These are phyloP conservation scores for Zaprionus vittiger DNA, from an alignment of 1,140 invertebrate genomes.

Conservation along the genomic window DNA sequence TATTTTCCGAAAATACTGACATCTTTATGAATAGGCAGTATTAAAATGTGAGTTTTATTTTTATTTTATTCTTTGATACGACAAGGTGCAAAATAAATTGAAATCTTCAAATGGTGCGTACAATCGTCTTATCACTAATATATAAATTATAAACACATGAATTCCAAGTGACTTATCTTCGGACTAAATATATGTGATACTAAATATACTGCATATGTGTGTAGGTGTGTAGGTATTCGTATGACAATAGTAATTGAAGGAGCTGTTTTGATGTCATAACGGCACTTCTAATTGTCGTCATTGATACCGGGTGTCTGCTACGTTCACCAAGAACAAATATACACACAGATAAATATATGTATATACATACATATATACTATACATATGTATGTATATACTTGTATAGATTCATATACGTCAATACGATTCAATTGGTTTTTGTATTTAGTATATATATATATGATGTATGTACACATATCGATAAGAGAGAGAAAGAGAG, in stretches of 20 bases:
- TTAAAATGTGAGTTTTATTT: no score
- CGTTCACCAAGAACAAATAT: not conserved
- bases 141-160: conserved; percentile 62
- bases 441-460: no score
- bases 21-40: no score
- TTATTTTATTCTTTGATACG: no score
- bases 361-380: conserved; percentile 1
- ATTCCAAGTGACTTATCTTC: conserved; percentile 28
- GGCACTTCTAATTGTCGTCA: conserved; percentile 63
- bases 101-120: conserved; percentile 50
- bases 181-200: not conserved
- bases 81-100: conserved; percentile 14
- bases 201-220: not conserved
- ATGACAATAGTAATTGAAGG: conserved; percentile 47
- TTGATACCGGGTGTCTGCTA: conserved; percentile 31
- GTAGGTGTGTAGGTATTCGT: conserved; percentile 18
- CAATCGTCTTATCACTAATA: conserved; percentile 59
- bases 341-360: not conserved
- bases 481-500: no score
- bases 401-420: conserved; percentile 5
- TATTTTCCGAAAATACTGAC: no score
- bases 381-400: not conserved
- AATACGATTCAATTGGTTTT: conserved; percentile 7
- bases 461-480: no score
- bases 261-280: conserved; percentile 64